Evolutionary conservation across 2,797 vertebrate genomes (phyloP), one percentile per base, ranked within the genome.

Genomic region (Acestrorhynchus altus): DNA sequence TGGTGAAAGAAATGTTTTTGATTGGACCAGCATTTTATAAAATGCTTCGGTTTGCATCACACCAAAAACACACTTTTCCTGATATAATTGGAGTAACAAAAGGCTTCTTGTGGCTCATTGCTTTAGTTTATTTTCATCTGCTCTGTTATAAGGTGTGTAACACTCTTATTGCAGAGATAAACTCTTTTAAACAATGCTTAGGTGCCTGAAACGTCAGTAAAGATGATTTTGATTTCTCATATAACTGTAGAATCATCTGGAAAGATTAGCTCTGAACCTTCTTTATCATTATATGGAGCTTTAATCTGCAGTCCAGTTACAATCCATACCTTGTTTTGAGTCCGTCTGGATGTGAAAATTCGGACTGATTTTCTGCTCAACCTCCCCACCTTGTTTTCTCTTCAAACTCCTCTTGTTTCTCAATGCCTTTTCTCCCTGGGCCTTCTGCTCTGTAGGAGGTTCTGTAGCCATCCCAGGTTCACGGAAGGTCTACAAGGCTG

Each of bases 321-420:
- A 1, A 5, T 2, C 2, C 2, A 4, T 51, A 7, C 49, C 31
- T 35, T 35, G 31, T 35, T 35, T 13, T 28, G 10, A 3, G 22
- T 22, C 20, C 24, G 9, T 24, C 28, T 59, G 13, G 26, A 16
- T 9, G 6, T 4, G 2, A 28, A 57, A 13, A 5, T n/a, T 51
- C 6, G 0, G 18, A 8, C 51, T 9, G 51, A 18, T 28, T 57
- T 16, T 5, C 9, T 13, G 12, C 15, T 57, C 1, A 26, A 28
- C 13, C 20, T 78, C 67, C 40, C 51, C 52, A 39, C 35, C 42
- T 15, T 74, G 67, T 79, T 82, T 81, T 68, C 63, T 63, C 70
- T 77, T 44, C 8, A 49, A 79, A 72, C 79, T 42, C 9, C 20
- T 12, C 47, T 64, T 66, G 18, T 71, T 79, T 47, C 35, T 72